Evolutionary conservation across 2,888 invertebrate genomes (phyloP).

Genomic region (Ecliptopera silaceata): DNA sequence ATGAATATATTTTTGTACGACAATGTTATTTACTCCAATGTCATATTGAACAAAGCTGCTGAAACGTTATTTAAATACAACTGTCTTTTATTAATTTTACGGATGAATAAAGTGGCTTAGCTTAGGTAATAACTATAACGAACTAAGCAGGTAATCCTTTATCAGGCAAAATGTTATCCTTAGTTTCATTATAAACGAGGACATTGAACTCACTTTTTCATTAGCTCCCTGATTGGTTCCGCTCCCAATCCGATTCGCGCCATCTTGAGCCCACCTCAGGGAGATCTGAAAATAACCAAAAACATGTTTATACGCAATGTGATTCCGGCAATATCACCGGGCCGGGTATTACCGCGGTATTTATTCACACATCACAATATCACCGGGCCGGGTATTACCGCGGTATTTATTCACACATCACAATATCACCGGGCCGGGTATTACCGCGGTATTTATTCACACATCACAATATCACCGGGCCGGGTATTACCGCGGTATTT

Average conservation of each 20-base stretch:
- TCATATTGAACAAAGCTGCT: neutral
- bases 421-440: constrained; percentile 25
- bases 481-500: constrained; percentile 61
- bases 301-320: constrained; percentile 43
- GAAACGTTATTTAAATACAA: neutral
- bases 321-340: constrained; percentile 30
- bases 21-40: constrained; percentile 4
- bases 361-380: no score
- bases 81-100: neutral
- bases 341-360: constrained; percentile 56
- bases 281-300: constrained; percentile 40
- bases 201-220: constrained; percentile 17
- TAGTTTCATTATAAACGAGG: constrained; percentile 4
- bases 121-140: neutral
- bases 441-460: constrained; percentile 70
- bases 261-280: constrained; percentile 22
- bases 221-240: constrained; percentile 21
- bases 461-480: no score
- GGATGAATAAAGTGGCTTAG: neutral
- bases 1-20: constrained; percentile 15
- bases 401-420: constrained; percentile 73
- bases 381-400: constrained; percentile 44
- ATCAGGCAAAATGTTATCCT: neutral
- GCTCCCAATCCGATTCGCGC: constrained; percentile 14
- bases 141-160: neutral